Base-by-base conservation (phyloP, 1,140 invertebrate species). In the Drosophila arawakana region DNA sequence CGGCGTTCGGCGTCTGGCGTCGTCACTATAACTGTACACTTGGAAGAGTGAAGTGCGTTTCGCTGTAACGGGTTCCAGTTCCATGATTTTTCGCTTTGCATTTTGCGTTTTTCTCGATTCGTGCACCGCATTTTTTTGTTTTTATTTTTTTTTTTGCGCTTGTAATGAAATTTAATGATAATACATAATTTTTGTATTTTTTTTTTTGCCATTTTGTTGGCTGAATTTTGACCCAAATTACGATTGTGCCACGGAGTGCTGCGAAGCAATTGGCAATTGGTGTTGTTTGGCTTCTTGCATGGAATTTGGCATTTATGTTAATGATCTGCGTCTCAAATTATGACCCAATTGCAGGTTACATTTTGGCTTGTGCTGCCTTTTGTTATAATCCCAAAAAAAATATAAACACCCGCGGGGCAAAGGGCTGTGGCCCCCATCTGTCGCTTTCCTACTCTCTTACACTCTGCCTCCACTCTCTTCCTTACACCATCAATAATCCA, bases 151-250 rank as follows among this genome's bases (percentile, higher is more conserved):
- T 78, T 70, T 76, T 59, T 75, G 60, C 69, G 80, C 73, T 73
- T 80, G 83, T 86, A 86, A 88, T 86, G 83, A 86, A 86, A 86
- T 86, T 86, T 86, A 86, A 86, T 88, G 83, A 86, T 83, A 86
- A 86, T 88, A 86, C 82, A 86, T 86, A 86, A 88, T 86, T 88
- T 86, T 62, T 25, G 25, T 30, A 30, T 30, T 30, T 30, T 30
- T 30, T 30, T 30, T 30, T 30, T 30, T 41, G 41, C 15, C 7
- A 37, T 46, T 61, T 60, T 67, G 43, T 57, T 46, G 47, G 47
- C 70, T 65, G 76, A 70, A 65, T 88, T 88, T 82, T 86, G 83
- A 86, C 83, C 83, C 84, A 88, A 81, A 86, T 86, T 88, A 69
- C 73, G 71, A 67, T 80, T 85, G 81, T 68, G 78, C 50, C 75